A percentile compares a stretch with the other conserved stretches of the same genome.
These are phyloP conservation scores for Ictalurus punctatus DNA, from an alignment of 2,113 vertebrate genomes.

Conservation along the genomic window DNA sequence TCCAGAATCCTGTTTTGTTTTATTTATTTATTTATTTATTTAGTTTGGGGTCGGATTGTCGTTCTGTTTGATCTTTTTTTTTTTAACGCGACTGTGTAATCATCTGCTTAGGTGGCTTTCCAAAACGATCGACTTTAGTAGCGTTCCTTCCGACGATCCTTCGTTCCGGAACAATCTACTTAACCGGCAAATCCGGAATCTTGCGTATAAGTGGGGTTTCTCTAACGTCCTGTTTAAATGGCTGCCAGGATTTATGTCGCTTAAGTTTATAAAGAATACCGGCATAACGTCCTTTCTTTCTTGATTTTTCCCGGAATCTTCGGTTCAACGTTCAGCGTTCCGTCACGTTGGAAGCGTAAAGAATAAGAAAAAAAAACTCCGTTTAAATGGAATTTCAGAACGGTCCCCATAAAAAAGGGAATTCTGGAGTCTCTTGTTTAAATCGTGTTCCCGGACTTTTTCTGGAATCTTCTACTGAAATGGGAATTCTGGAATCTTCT, in stretches of 20 bases:
- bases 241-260: background rate
- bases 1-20: constrained; percentile 4
- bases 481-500: background rate
- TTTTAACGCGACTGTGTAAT: background rate
- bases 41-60: background rate
- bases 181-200: background rate
- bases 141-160: background rate
- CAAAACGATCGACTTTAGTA: background rate
- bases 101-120: background rate
- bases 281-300: background rate
- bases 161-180: background rate
- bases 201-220: background rate
- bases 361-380: too few species aligned
- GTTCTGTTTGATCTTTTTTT: background rate
- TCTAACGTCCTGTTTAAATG: background rate
- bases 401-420: background rate
- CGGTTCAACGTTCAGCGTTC: background rate
- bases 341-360: too few species aligned
- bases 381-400: background rate
- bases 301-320: background rate
- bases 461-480: background rate
- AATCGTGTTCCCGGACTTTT: background rate
- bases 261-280: background rate
- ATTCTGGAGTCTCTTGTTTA: background rate
- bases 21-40: background rate